Conservation (phyloP, 2,888 invertebrate genomes). For the Drosophila histrio region DNA sequence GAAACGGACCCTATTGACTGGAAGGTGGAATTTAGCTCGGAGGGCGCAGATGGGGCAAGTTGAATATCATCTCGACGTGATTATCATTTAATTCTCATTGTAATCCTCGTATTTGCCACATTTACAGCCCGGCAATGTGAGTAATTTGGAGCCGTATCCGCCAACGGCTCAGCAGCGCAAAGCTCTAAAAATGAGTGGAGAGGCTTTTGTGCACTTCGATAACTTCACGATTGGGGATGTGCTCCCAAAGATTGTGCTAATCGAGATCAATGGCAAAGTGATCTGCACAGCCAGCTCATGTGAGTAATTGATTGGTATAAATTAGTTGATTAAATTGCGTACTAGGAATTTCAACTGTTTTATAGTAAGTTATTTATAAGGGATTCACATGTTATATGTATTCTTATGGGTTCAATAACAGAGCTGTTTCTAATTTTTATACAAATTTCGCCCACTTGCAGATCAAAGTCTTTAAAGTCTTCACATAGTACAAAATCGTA, state of each 20-base stretch:
- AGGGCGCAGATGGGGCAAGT: slow-evolving; percentile 31
- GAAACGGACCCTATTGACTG: slow-evolving; percentile 45
- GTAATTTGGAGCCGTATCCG: slow-evolving; percentile 47
- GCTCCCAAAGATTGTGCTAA: slow-evolving; percentile 52
- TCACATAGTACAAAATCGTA: too few species aligned
- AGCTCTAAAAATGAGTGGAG: too few species aligned
- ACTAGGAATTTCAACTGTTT: too few species aligned
- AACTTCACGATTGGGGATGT: slow-evolving; percentile 32
- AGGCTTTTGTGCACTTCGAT: slow-evolving; percentile 45
- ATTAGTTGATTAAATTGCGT: too few species aligned
- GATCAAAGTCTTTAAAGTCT: too few species aligned
- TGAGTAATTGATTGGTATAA: too few species aligned
- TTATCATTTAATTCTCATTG: background rate
- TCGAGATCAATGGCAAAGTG: slow-evolving; percentile 43
- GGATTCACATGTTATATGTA: too few species aligned
- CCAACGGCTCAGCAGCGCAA: slow-evolving; percentile 22
- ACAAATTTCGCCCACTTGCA: too few species aligned
- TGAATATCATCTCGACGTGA: background rate
- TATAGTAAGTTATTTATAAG: too few species aligned
- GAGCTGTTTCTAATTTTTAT: too few species aligned
- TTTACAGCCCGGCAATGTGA: slow-evolving; percentile 39
- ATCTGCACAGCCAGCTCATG: slow-evolving; percentile 47
- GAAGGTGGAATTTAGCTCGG: slow-evolving; percentile 35
- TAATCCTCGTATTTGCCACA: background rate
- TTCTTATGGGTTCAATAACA: too few species aligned